phyloP scores from a whole-genome alignment of 1,140 invertebrate genomes.

The Triops cancriformis region DNA sequence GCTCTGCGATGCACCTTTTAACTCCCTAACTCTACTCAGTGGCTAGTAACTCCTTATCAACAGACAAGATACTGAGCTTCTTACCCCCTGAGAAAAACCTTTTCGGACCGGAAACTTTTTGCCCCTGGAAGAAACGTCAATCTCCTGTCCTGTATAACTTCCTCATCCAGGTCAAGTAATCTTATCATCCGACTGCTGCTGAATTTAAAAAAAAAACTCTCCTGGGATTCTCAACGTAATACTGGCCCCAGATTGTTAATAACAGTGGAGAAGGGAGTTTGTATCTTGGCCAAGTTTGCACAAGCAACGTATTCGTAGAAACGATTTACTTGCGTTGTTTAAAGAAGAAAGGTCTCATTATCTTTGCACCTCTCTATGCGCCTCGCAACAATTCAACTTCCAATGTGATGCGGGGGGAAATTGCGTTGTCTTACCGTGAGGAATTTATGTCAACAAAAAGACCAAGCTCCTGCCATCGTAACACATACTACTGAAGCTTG shows the following conservation, averaged over 20 bases:
- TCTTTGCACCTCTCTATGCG: not conserved
- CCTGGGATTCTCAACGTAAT: too few species aligned
- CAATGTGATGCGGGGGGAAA: not conserved
- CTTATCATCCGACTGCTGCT: too few species aligned
- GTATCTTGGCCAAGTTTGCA: too few species aligned
- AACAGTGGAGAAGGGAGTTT: too few species aligned
- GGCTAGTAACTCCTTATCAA: not conserved
- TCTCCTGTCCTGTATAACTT: not conserved
- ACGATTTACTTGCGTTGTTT: not conserved
- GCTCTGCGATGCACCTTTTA: too few species aligned
- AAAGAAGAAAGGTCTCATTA: not conserved
- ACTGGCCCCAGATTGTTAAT: too few species aligned
- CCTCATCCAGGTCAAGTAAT: not conserved
- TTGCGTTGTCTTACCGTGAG: not conserved
- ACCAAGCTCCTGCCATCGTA: not conserved
- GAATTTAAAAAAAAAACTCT: too few species aligned
- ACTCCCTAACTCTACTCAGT: too few species aligned
- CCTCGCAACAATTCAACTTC: not conserved
- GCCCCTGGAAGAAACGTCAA: not conserved
- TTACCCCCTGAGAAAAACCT: not conserved
- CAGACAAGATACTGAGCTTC: not conserved
- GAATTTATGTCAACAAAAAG: constrained; percentile 14
- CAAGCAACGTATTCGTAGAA: too few species aligned
- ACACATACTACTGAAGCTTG: too few species aligned
- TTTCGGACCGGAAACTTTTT: not conserved